Conservation (phyloP, 2,888 invertebrate genomes). For the Cyclophora albipunctata region DNA sequence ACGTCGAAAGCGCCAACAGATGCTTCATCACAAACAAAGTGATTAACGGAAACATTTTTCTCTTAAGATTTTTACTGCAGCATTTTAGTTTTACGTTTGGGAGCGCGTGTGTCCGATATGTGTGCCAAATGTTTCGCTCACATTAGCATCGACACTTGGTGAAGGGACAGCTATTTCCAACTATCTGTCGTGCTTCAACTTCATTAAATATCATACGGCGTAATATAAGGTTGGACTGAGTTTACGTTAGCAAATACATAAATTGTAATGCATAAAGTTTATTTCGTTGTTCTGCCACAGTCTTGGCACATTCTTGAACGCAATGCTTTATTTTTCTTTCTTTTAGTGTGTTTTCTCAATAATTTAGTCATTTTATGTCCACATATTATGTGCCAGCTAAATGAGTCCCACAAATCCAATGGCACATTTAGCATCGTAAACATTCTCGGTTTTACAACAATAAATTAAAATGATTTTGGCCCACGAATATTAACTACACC, state of each 20-base stretch:
- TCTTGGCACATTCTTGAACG: no score
- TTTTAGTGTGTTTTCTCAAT: no score
- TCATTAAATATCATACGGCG: not conserved
- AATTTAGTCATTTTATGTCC: no score
- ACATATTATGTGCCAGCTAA: conserved; percentile 3
- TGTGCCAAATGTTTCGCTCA: conserved; percentile 46
- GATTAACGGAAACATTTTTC: conserved; percentile 43
- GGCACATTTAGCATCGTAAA: not conserved
- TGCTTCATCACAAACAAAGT: conserved; percentile 45
- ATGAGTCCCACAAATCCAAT: conserved; percentile 8
- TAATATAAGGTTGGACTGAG: no score
- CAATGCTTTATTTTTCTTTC: no score
- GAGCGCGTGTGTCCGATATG: conserved; percentile 28
- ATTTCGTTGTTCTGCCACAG: no score
- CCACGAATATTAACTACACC: conserved; percentile 1
- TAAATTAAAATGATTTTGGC: conserved; percentile 4
- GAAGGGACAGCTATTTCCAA: conserved; percentile 45
- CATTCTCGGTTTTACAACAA: conserved; percentile 1
- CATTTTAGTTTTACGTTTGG: conserved; percentile 25
- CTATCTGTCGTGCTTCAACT: conserved; percentile 19
- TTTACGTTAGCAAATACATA: no score
- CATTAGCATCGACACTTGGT: conserved; percentile 37
- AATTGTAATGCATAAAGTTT: no score
- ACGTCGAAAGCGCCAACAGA: conserved; percentile 29
- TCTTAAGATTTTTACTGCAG: conserved; percentile 30